Percentiles rank a stretch among this genome's conserved stretches.
phyloP scores from a whole-genome alignment of 1,140 invertebrate genomes.

The Mylabris phalerata region DNA sequence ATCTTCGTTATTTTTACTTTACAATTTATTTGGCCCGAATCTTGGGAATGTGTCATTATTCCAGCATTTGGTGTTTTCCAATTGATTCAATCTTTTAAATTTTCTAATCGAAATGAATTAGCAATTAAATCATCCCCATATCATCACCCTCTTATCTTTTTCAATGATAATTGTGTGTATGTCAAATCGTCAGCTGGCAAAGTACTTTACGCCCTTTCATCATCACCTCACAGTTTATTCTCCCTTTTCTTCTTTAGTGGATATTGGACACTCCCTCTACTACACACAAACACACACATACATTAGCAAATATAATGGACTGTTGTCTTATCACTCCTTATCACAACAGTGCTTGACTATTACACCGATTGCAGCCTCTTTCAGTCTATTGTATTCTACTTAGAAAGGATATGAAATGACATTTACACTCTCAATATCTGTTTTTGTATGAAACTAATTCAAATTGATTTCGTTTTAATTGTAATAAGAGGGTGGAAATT shows the following conservation, averaged over 20 bases:
- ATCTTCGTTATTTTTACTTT: no score
- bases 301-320: slow-evolving; percentile 15
- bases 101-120: background rate
- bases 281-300: no score
- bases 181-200: slow-evolving; percentile 10
- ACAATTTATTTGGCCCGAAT: no score
- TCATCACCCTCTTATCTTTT: background rate
- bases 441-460: no score
- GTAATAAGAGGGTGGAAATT: no score
- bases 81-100: background rate
- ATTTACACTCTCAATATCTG: slow-evolving; percentile 1
- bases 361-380: slow-evolving; percentile 14
- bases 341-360: slow-evolving; percentile 23
- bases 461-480: no score
- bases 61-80: background rate
- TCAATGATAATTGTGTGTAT: background rate
- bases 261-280: slow-evolving; percentile 12
- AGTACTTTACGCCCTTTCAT: slow-evolving; percentile 14
- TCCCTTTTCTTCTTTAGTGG: slow-evolving; percentile 1
- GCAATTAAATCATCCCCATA: background rate
- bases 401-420: slow-evolving; percentile 12
- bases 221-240: slow-evolving; percentile 7
- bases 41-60: background rate
- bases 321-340: slow-evolving; percentile 24
- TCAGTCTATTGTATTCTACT: slow-evolving; percentile 5